These are phyloP conservation scores for Carposina sasakii DNA, from an alignment of 1,140 invertebrate species.

Conservation along the genomic window DNA sequence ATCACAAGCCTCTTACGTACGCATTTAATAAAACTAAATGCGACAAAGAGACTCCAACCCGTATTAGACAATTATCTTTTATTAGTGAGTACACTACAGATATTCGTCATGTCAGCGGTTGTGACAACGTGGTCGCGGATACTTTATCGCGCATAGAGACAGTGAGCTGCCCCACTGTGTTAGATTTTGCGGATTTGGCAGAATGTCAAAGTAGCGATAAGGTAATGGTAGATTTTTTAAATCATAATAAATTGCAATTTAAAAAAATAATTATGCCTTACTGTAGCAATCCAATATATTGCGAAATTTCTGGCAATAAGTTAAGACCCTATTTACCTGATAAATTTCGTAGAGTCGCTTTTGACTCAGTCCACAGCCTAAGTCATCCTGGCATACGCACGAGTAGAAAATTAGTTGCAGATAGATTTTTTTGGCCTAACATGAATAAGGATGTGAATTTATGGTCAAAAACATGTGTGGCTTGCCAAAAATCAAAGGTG, in stretches of 20 bases:
- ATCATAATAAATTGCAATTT: not conserved
- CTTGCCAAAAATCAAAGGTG: slow-evolving; percentile 28
- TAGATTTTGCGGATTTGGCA: slow-evolving; percentile 1
- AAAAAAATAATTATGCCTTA: not conserved
- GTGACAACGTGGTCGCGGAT: slow-evolving; percentile 34
- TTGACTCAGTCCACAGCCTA: slow-evolving; percentile 19
- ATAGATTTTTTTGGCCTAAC: slow-evolving; percentile 34
- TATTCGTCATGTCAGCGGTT: slow-evolving; percentile 2
- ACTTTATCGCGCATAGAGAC: not conserved
- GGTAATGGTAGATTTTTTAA: no score
- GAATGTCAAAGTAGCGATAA: no score
- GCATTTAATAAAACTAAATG: slow-evolving; percentile 2
- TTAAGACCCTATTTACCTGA: slow-evolving; percentile 7
- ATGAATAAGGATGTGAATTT: slow-evolving; percentile 19
- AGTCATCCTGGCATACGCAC: slow-evolving; percentile 26
- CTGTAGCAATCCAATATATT: not conserved
- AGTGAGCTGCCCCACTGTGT: not conserved
- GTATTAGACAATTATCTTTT: slow-evolving; percentile 19
- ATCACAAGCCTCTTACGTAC: slow-evolving; percentile 48
- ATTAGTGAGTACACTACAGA: slow-evolving; percentile 7
- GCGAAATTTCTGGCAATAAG: slow-evolving; percentile 1
- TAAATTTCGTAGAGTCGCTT: not conserved
- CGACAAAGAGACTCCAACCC: slow-evolving; percentile 23
- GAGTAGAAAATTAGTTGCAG: slow-evolving; percentile 18
- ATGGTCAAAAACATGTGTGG: slow-evolving; percentile 24